Percentiles rank a stretch among this genome's conserved stretches.
phyloP scores from a whole-genome alignment of 2,888 invertebrate genomes.

The Ommatoiulus sabulosus region DNA sequence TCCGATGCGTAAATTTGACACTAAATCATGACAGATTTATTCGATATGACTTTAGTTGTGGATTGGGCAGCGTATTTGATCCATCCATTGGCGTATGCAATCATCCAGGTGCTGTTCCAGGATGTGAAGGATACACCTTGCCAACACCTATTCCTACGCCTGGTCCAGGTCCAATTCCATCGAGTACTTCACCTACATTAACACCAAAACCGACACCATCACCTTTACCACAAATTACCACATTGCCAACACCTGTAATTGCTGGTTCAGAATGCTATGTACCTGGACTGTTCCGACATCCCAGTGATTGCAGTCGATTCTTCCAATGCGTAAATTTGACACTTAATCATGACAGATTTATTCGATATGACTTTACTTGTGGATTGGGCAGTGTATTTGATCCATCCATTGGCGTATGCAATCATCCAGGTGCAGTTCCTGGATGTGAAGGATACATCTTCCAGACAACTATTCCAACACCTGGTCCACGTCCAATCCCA shows the following conservation, averaged over 20 bases:
- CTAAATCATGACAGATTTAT: not conserved
- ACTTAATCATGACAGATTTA: not conserved
- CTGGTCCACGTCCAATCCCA: not conserved
- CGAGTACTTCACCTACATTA: not conserved
- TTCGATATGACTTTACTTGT: constrained; percentile 61
- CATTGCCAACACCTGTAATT: constrained; percentile 5
- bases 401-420: constrained; percentile 62
- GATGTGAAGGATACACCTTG: constrained; percentile 49
- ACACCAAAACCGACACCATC: not conserved
- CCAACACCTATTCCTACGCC: not conserved
- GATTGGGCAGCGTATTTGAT: constrained; percentile 62
- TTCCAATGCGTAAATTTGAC: constrained; percentile 54
- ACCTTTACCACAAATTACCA: not conserved
- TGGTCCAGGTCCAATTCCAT: not conserved
- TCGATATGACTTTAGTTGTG: constrained; percentile 62
- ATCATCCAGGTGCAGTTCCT: constrained; percentile 60
- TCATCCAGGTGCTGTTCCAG: constrained; percentile 60
- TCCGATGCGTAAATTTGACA: constrained; percentile 59
- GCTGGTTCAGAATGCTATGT: constrained; percentile 50
- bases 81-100: constrained; percentile 62
- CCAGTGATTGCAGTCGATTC: constrained; percentile 52
- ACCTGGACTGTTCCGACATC: constrained; percentile 54
- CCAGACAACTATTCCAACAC: not conserved
- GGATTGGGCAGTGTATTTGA: constrained; percentile 62
- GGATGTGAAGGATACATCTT: constrained; percentile 54